Conservation (phyloP, 2,113 vertebrate genomes). For the Ochotona curzoniae region DNA sequence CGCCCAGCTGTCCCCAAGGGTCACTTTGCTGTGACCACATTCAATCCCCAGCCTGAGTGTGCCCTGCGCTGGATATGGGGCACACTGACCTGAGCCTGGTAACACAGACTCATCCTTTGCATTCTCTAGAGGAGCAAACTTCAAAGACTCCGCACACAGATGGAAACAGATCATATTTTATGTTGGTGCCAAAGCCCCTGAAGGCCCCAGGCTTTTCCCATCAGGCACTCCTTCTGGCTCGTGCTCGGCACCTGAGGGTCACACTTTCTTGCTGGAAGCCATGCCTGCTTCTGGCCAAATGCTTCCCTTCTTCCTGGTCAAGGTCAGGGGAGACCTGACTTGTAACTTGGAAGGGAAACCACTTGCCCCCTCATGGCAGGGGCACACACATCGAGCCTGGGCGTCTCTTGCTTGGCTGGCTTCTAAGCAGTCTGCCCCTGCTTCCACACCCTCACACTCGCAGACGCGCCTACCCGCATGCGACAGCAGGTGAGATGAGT, state of each 20-base stretch:
- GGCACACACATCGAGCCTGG: neutral
- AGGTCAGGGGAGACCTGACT: neutral
- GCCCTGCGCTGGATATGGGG: neutral
- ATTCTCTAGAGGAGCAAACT: fast-evolving
- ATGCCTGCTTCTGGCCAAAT: neutral
- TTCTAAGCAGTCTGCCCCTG: neutral
- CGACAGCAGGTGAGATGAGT: too few relatives aligned
- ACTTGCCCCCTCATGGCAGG: neutral
- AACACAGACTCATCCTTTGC: fast-evolving
- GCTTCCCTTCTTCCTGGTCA: neutral
- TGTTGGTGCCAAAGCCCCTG: too few relatives aligned
- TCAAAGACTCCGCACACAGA: too few relatives aligned
- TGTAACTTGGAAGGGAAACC: neutral
- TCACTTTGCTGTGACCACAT: fast-evolving
- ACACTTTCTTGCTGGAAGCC: fast-evolving
- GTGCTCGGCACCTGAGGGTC: neutral
- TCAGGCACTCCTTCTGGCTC: too few relatives aligned
- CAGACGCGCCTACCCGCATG: too few relatives aligned
- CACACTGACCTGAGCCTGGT: neutral
- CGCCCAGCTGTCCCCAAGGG: neutral
- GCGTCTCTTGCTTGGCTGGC: neutral
- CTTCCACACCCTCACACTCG: too few relatives aligned
- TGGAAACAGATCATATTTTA: too few relatives aligned
- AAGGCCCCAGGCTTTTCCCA: too few relatives aligned
- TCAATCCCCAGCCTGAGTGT: neutral